Base-by-base conservation (phyloP, 2,797 vertebrate genomes). In the Garrulus glandarius region DNA sequence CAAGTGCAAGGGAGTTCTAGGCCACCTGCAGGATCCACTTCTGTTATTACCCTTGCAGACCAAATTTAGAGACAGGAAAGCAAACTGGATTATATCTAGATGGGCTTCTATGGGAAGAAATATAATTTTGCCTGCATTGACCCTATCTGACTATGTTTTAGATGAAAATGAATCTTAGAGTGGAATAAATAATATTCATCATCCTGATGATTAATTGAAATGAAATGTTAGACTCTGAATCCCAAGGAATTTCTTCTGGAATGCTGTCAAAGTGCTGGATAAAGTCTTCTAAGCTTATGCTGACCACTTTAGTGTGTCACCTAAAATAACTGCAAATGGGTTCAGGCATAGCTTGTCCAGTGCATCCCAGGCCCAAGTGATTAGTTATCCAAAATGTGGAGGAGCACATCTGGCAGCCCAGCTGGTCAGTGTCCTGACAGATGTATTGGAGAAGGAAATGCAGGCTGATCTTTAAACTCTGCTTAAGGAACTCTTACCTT, bases 181-280 rank as follows among this genome's bases (percentile, higher is more conserved):
- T 88, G 52, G 63, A 93, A 93, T 67, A 95, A 86, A 87, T 34
- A 76, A 52, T 27, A 94, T 78, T 60, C 36, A 85, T n/a, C 83
- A 92, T 79, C 70, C 43, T 93, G 78, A 69, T n/a, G 87, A 65
- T 55, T 78, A 47, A 89, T 11, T 79, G 71, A 91, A 87, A 79
- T 92, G 13, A 91, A 69, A 91, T 61, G 27, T 85, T 53, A 53
- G 84, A 57, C 61, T 74, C 69, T 55, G 70, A 92, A 93, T 70
- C 78, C 52, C 55, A 69, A 64, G 85, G 76, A 71, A 65, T 78
- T 93, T 89, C 60, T 71, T 75, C 50, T 89, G 74, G 61, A 68
- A 74, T 0, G 1, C 43, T 77, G 92, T 84, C 79, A 76, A 95
- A 86, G 12, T 19, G 43, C 75, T 84, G 50, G 63, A 80, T 46